Evolutionary conservation across 2,797 vertebrate species (phyloP).

Genomic region (Peromyscus nudipes): DNA sequence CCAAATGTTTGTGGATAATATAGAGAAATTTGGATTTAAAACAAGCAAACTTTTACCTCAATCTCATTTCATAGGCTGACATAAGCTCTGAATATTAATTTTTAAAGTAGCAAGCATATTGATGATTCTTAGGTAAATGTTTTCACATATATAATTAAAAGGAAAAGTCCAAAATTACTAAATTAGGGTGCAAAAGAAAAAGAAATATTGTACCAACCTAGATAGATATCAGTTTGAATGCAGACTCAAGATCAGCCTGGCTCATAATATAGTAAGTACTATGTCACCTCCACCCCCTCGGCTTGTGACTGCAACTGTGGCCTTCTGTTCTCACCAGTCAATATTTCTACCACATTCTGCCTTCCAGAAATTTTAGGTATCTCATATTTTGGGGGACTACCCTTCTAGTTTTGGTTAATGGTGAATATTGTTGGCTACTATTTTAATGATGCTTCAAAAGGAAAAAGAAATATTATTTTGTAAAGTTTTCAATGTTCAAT

Average conservation of each 20-base stretch:
- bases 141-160: background rate
- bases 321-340: background rate
- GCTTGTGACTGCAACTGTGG: background rate
- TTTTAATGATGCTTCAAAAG: background rate
- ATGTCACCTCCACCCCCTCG: background rate
- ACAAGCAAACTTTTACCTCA: background rate
- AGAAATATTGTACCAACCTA: background rate
- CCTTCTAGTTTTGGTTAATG: background rate
- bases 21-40: background rate
- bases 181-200: background rate
- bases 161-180: background rate
- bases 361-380: conserved; percentile 23
- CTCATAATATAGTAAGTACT: background rate
- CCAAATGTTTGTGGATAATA: background rate
- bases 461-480: conserved; percentile 34
- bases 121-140: background rate
- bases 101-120: background rate
- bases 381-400: background rate
- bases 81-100: background rate
- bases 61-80: background rate
- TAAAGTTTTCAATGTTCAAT: conserved; percentile 29
- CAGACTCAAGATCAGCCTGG: background rate
- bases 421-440: background rate
- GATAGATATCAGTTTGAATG: background rate
- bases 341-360: background rate